phyloP scores from a whole-genome alignment of 2,113 vertebrate genomes.

The Neomonachus schauinslandi region DNA sequence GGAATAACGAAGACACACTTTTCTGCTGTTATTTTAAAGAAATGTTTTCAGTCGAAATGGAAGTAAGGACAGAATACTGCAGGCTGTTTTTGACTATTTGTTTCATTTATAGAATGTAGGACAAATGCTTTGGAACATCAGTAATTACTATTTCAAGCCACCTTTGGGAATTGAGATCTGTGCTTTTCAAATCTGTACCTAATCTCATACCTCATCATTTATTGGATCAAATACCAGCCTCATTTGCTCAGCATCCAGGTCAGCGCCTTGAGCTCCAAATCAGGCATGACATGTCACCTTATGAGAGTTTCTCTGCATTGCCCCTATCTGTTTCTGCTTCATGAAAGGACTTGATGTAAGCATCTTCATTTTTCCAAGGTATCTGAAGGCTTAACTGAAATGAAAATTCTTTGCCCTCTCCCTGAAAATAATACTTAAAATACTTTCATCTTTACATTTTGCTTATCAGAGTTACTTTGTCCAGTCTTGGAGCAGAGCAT shows the following conservation, averaged over 20 bases:
- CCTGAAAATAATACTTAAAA: background rate
- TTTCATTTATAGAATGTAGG: background rate
- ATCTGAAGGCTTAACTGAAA: slow-evolving; percentile 8
- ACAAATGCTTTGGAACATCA: background rate
- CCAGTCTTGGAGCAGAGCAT: background rate
- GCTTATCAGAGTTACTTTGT: background rate
- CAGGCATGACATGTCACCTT: background rate
- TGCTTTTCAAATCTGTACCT: background rate
- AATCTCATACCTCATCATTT: slow-evolving; percentile 15
- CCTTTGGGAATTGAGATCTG: background rate
- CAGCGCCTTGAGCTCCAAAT: background rate
- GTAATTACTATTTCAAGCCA: background rate
- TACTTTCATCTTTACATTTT: background rate
- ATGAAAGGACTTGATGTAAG: background rate
- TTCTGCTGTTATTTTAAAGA: slow-evolving; percentile 42
- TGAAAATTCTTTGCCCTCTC: background rate
- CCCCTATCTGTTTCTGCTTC: background rate
- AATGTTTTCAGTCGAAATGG: background rate
- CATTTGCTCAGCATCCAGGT: background rate
- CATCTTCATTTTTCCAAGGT: background rate
- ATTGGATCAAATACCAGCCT: background rate
- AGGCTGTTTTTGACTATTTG: background rate
- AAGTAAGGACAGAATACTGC: background rate
- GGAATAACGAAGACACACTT: slow-evolving; percentile 7
- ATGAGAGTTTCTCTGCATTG: background rate